These are phyloP conservation scores for Ylistrum balloti DNA, from an alignment of 1,140 invertebrate genomes.

Conservation along the genomic window DNA sequence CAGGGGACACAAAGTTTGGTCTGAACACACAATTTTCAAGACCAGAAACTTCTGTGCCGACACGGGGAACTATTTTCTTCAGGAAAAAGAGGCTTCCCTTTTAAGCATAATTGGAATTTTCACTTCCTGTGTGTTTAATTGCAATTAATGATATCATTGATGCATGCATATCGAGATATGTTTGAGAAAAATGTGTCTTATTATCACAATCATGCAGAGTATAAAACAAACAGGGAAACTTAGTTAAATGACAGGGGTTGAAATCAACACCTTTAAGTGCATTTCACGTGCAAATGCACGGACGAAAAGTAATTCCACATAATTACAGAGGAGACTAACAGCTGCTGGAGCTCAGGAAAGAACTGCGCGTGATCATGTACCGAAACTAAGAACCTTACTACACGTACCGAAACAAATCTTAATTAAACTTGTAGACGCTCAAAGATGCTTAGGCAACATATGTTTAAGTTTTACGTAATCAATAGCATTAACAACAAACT, in stretches of 20 bases:
- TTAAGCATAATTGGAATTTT: too few relatives aligned
- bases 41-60: too few relatives aligned
- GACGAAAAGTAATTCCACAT: not conserved
- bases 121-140: too few relatives aligned
- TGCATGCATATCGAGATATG: too few relatives aligned
- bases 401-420: not conserved
- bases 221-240: not conserved
- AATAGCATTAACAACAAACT: constrained; percentile 21
- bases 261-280: not conserved
- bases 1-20: not conserved
- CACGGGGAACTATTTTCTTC: too few relatives aligned
- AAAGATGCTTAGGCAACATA: not conserved
- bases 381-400: not conserved
- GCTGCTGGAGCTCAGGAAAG: not conserved
- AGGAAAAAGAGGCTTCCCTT: too few relatives aligned
- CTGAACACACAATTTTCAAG: not conserved
- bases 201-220: too few relatives aligned
- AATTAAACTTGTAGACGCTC: not conserved
- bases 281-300: not conserved
- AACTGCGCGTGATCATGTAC: not conserved
- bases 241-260: not conserved
- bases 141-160: too few relatives aligned
- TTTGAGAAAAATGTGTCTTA: too few relatives aligned
- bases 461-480: constrained; percentile 5
- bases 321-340: constrained; percentile 25